These are phyloP conservation scores for Phytoseiulus persimilis DNA, from an alignment of 2,888 invertebrate species.

Conservation along the genomic window DNA sequence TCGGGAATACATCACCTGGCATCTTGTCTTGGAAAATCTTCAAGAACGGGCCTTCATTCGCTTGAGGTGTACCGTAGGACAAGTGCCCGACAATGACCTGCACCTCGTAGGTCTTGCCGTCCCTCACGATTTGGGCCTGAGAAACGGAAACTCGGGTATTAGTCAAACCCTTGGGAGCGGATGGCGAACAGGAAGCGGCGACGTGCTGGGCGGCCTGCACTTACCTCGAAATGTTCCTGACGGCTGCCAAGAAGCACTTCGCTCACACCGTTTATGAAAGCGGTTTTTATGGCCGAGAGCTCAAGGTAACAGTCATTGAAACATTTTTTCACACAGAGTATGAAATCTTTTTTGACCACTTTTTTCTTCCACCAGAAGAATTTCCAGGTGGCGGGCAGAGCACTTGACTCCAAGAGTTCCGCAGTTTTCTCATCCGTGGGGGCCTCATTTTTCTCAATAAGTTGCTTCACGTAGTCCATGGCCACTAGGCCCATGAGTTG, in stretches of 20 bases:
- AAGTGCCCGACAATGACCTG: slow-evolving; percentile 6
- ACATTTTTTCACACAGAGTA: not conserved
- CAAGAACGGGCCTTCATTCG: not conserved
- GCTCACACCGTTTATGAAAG: slow-evolving; percentile 14
- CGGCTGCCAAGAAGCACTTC: not conserved
- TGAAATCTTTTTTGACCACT: slow-evolving; percentile 14
- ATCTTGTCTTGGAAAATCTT: not conserved
- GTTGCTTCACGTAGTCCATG: slow-evolving; percentile 10
- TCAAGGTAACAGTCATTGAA: not conserved
- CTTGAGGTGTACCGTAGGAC: not conserved
- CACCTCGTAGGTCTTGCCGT: not conserved
- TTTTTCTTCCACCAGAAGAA: slow-evolving; percentile 17
- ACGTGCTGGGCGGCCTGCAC: too few species aligned
- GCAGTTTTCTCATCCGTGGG: slow-evolving; percentile 24
- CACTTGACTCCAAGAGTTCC: not conserved
- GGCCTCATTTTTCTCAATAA: not conserved
- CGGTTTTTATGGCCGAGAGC: not conserved
- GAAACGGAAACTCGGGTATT: not conserved
- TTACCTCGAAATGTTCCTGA: slow-evolving; percentile 8
- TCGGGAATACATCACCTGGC: not conserved
- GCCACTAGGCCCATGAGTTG: not conserved
- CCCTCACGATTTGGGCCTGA: not conserved
- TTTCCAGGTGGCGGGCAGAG: not conserved
- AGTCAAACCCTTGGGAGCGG: too few species aligned
- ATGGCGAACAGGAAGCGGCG: too few species aligned